These are phyloP conservation scores for Hyles lineata DNA, from an alignment of 2,888 invertebrate species.

Conservation along the genomic window DNA sequence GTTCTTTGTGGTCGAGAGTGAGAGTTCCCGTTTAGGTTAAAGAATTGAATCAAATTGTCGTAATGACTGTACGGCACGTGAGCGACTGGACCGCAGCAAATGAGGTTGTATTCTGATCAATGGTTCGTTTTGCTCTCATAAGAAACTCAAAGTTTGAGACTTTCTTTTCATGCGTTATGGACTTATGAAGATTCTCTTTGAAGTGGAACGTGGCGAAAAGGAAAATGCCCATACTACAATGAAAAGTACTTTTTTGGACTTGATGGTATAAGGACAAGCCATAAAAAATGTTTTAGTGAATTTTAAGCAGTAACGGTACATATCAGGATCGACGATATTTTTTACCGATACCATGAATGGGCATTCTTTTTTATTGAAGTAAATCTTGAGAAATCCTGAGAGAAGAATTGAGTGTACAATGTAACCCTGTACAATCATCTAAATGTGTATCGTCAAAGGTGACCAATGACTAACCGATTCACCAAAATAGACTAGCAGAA, in stretches of 20 bases:
- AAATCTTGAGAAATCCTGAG: background rate
- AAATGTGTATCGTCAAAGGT: too few species aligned
- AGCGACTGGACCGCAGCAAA: slow-evolving; percentile 33
- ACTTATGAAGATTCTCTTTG: background rate
- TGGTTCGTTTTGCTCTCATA: slow-evolving; percentile 20
- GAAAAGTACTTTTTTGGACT: too few species aligned
- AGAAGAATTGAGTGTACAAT: background rate
- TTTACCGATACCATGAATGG: too few species aligned
- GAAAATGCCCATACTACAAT: too few species aligned
- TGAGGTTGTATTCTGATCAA: slow-evolving; percentile 28
- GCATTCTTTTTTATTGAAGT: too few species aligned
- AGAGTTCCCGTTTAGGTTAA: slow-evolving; percentile 43
- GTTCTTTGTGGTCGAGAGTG: slow-evolving; percentile 41
- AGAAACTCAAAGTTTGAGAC: slow-evolving; percentile 11
- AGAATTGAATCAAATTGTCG: slow-evolving; percentile 43
- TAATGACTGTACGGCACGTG: slow-evolving; percentile 45
- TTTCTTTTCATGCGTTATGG: slow-evolving; percentile 1
- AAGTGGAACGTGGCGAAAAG: background rate
- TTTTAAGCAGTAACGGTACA: too few species aligned
- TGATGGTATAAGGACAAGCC: too few species aligned
- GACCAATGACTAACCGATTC: too few species aligned
- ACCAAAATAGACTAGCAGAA: too few species aligned
- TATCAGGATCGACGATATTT: too few species aligned
- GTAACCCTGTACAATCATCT: too few species aligned
- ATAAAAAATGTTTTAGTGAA: too few species aligned